These are phyloP conservation scores for Agraylea sexmaculata DNA, from an alignment of 1,140 invertebrate genomes.

Conservation along the genomic window DNA sequence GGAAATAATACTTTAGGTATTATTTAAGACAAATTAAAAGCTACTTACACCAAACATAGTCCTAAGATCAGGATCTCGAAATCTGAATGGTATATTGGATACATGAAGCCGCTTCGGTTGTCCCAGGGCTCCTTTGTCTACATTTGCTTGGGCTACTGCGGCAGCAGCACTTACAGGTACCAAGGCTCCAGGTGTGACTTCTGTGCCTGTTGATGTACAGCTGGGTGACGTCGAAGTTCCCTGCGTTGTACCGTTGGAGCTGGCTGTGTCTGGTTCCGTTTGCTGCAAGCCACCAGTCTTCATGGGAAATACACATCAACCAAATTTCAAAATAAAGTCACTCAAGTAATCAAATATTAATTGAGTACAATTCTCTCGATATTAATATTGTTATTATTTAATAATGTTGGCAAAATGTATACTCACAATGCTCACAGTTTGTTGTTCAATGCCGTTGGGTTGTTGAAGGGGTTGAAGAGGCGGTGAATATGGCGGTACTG, in stretches of 20 bases:
- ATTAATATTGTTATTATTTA: too few relatives aligned
- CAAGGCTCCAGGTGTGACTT: conserved; percentile 27
- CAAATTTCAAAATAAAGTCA: conserved; percentile 21
- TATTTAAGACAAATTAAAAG: conserved; percentile 6
- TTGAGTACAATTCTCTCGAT: too few relatives aligned
- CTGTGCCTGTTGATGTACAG: conserved; percentile 29
- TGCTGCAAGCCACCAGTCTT: conserved; percentile 31
- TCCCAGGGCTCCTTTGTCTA: conserved; percentile 39
- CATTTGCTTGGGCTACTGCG: conserved; percentile 29
- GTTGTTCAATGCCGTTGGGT: conserved; percentile 36
- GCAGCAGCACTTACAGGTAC: conserved; percentile 24
- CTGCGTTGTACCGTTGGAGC: conserved; percentile 24
- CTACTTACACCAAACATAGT: conserved; percentile 93
- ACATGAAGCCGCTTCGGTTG: conserved; percentile 85
- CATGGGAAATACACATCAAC: conserved; percentile 23
- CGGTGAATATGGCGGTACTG: conserved; percentile 34
- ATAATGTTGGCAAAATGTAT: neutral
- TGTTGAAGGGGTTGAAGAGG: conserved; percentile 32
- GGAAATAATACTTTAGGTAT: conserved; percentile 1
- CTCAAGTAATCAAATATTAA: too few relatives aligned
- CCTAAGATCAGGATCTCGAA: conserved; percentile 93
- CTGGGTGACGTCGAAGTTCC: conserved; percentile 26
- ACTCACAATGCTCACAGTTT: conserved; percentile 41
- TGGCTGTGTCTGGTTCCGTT: conserved; percentile 28
- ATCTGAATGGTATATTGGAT: conserved; percentile 98